Conservation (phyloP, 2,888 invertebrate genomes). For the Bhutanitis thaidina region DNA sequence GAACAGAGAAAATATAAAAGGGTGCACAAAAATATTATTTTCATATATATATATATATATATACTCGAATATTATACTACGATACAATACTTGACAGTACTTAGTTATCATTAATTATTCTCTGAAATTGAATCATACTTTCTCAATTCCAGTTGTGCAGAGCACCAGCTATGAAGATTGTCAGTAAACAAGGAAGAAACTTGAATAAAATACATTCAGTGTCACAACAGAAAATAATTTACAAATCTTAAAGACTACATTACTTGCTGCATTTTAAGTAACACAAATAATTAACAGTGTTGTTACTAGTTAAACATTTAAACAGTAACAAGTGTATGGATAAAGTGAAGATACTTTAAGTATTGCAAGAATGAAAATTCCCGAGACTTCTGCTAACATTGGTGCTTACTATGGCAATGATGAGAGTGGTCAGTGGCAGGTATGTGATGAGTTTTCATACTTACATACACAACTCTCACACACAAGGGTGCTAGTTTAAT, state of each 20-base stretch:
- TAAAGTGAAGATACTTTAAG: slow-evolving; percentile 27
- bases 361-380: slow-evolving; percentile 69
- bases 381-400: slow-evolving; percentile 63
- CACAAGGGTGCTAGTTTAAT: too few relatives aligned
- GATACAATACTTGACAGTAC: too few relatives aligned
- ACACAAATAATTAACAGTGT: background rate
- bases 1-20: too few relatives aligned
- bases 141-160: slow-evolving; percentile 43
- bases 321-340: slow-evolving; percentile 33
- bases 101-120: too few relatives aligned
- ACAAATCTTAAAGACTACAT: background rate
- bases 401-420: slow-evolving; percentile 72
- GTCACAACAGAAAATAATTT: slow-evolving; percentile 30
- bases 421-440: slow-evolving; percentile 74
- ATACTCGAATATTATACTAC: too few relatives aligned
- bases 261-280: background rate
- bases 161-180: slow-evolving; percentile 62
- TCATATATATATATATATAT: too few relatives aligned
- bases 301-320: slow-evolving; percentile 16
- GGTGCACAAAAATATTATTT: too few relatives aligned
- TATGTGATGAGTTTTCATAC: slow-evolving; percentile 26
- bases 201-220: slow-evolving; percentile 35
- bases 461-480: too few relatives aligned
- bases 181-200: slow-evolving; percentile 31
- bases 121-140: background rate